Conservation (phyloP, 1,140 invertebrate species). For the Phortica variegata region DNA sequence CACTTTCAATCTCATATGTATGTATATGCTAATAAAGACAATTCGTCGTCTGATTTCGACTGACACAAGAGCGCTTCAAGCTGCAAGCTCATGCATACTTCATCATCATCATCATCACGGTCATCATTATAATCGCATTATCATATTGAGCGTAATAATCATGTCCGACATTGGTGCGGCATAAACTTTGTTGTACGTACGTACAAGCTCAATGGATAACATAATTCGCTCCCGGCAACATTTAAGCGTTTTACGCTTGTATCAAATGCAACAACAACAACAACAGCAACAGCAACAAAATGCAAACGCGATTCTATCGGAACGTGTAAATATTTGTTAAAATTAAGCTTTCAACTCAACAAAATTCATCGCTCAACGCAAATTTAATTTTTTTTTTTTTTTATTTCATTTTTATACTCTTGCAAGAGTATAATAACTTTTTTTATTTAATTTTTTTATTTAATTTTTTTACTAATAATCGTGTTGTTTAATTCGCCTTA, state of each 20-base stretch:
- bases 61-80: too few species aligned
- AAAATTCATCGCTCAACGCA: too few species aligned
- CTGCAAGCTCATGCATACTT: too few species aligned
- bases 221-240: slow-evolving; percentile 43
- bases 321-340: slow-evolving; percentile 49
- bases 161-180: too few species aligned
- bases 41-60: neutral
- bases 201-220: too few species aligned
- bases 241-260: slow-evolving; percentile 48
- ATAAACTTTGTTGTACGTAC: slow-evolving; percentile 31
- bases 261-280: too few species aligned
- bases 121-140: slow-evolving; percentile 35
- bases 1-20: too few species aligned
- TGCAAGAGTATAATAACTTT: too few species aligned
- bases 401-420: slow-evolving; percentile 2
- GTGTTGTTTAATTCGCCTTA: too few species aligned
- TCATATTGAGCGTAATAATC: too few species aligned
- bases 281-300: slow-evolving; percentile 49
- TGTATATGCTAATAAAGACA: too few species aligned
- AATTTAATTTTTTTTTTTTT: neutral
- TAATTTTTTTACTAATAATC: too few species aligned
- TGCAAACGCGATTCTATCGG: slow-evolving; percentile 44
- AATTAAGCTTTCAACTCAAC: slow-evolving; percentile 49
- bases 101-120: slow-evolving; percentile 24
- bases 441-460: neutral